Percentiles rank a stretch among this genome's conserved stretches.
Conservation (phyloP, 2,797 vertebrate genomes). For the Ibycter americanus region DNA sequence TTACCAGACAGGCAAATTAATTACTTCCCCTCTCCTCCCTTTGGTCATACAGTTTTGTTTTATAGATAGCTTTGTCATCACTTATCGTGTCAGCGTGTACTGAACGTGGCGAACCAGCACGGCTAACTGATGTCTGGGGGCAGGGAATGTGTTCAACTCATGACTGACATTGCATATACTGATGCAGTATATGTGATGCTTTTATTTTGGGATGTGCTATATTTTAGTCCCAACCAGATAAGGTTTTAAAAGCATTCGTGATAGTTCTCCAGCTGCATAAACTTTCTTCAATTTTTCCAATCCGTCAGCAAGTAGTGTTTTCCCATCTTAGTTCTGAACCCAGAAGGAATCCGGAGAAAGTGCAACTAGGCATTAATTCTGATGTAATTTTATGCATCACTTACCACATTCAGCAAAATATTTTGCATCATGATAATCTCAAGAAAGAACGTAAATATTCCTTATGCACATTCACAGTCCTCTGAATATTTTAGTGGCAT, state of each 20-base stretch:
- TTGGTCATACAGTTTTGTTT: not conserved
- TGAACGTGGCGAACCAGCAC: not conserved
- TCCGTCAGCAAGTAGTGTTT: not conserved
- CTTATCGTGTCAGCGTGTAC: accelerated
- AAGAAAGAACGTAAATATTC: not conserved
- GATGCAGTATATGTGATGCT: not conserved
- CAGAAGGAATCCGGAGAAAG: not conserved
- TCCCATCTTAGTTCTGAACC: not conserved
- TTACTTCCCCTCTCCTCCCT: not conserved
- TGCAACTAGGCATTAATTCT: not conserved
- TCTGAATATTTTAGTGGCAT: not conserved
- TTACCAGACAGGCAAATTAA: not conserved
- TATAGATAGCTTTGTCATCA: not conserved
- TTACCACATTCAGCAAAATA: not conserved
- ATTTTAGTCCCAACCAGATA: not conserved
- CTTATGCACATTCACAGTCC: not conserved
- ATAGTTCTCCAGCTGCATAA: not conserved
- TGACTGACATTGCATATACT: not conserved
- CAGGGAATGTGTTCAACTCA: not conserved
- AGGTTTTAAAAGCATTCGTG: not conserved
- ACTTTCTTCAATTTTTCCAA: not conserved
- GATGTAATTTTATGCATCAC: not conserved
- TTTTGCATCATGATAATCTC: not conserved
- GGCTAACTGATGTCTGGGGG: not conserved
- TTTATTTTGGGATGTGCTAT: not conserved